phyloP scores from a whole-genome alignment of 2,888 invertebrate species.

The Cenopis cana region DNA sequence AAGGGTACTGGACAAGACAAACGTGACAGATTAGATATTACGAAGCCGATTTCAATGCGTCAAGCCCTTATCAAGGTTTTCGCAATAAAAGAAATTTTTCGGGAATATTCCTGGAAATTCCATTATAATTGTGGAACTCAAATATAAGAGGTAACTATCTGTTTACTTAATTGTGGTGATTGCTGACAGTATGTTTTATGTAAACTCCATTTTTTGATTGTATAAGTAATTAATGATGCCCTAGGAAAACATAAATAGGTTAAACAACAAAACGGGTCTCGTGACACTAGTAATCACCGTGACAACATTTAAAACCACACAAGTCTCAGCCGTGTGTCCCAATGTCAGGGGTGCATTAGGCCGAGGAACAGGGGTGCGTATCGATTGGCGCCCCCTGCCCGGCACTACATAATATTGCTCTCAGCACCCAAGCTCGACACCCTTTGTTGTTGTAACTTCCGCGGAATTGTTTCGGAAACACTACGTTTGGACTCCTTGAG shows the following conservation, averaged over 20 bases:
- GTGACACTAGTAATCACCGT: neutral
- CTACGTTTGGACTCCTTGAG: slow-evolving; percentile 50
- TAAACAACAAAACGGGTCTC: neutral
- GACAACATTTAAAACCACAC: slow-evolving; percentile 12
- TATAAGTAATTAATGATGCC: neutral
- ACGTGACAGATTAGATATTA: no score
- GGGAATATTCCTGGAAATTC: neutral
- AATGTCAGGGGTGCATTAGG: slow-evolving; percentile 74
- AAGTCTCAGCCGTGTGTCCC: slow-evolving; percentile 48
- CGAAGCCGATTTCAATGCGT: no score
- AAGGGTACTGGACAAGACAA: no score
- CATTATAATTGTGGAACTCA: neutral
- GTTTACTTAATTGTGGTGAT: neutral
- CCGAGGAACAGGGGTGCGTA: slow-evolving; percentile 75
- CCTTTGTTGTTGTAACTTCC: slow-evolving; percentile 72
- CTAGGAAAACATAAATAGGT: neutral
- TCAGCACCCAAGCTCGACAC: slow-evolving; percentile 60
- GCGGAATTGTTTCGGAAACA: slow-evolving; percentile 65
- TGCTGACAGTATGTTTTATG: neutral
- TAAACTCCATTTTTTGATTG: neutral
- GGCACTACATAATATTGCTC: slow-evolving; percentile 69
- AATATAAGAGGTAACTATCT: neutral
- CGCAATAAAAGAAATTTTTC: no score
- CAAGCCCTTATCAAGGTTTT: no score
- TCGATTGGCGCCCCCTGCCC: slow-evolving; percentile 70